These are phyloP conservation scores for Oreochromis mossambicus DNA, from an alignment of 2,797 vertebrate species.

Conservation along the genomic window DNA sequence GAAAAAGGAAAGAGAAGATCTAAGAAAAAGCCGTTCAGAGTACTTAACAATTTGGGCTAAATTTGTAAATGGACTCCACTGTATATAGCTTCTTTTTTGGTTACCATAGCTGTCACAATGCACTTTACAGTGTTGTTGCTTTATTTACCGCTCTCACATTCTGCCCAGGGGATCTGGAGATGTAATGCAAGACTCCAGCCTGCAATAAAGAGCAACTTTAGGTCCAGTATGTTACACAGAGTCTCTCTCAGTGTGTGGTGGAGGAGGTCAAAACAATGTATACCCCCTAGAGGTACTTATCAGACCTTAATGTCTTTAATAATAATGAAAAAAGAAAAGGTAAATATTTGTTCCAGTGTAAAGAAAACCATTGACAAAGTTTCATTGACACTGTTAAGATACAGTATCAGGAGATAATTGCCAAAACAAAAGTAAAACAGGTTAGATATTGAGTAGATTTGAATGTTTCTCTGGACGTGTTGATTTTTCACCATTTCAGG, in stretches of 20 bases:
- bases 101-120: neutral
- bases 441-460: neutral
- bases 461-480: neutral
- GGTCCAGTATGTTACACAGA: neutral
- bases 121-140: neutral
- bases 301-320: neutral
- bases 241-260: neutral
- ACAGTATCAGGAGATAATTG: fast-evolving
- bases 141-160: neutral
- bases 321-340: neutral
- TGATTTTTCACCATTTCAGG: neutral
- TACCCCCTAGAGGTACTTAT: neutral
- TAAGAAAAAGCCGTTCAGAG: neutral
- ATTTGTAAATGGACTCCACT: neutral
- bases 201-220: neutral
- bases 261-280: fast-evolving
- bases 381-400: neutral
- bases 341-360: neutral
- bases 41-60: neutral
- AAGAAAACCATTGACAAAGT: neutral
- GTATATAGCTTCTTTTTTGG: neutral
- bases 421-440: neutral
- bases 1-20: fast-evolving
- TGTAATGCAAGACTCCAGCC: neutral
- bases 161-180: neutral